Evolutionary conservation across 2,797 vertebrate genomes (phyloP).

Genomic region (Nannoperca australis): DNA sequence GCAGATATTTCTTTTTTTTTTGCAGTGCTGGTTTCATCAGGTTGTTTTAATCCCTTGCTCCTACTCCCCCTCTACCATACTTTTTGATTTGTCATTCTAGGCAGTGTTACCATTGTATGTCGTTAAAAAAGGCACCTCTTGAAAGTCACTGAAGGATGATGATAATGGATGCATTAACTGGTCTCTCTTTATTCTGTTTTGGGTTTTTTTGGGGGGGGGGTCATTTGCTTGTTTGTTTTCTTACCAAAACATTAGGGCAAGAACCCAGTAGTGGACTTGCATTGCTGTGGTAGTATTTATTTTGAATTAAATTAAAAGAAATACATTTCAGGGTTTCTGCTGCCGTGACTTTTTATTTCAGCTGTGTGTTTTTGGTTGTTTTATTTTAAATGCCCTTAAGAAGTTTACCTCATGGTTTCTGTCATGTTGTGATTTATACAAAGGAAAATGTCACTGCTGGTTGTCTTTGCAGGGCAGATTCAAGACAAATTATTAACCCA

Average conservation of each 20-base stretch:
- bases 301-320: conserved; percentile 90
- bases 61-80: conserved; percentile 63
- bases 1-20: conserved; percentile 26
- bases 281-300: conserved; percentile 89
- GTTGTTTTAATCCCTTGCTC: conserved; percentile 55
- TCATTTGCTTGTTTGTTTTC: conserved; percentile 85
- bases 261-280: conserved; percentile 83
- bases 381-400: background rate
- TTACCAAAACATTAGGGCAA: conserved; percentile 87
- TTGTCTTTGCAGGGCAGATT: background rate
- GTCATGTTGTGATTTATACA: background rate
- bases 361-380: background rate
- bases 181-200: conserved; percentile 69
- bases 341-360: conserved; percentile 54
- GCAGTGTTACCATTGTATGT: conserved; percentile 74
- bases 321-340: conserved; percentile 79
- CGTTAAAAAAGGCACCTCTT: conserved; percentile 74
- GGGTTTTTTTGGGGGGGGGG: conserved; percentile 45
- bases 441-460: background rate
- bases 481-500: background rate
- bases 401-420: background rate
- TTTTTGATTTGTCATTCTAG: conserved; percentile 76
- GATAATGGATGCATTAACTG: conserved; percentile 78
- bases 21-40: conserved; percentile 74
- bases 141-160: conserved; percentile 70